A percentile compares a stretch with the other conserved stretches of the same genome.
Conservation (phyloP, 2,113 vertebrate genomes). For the Cathartes aura region DNA sequence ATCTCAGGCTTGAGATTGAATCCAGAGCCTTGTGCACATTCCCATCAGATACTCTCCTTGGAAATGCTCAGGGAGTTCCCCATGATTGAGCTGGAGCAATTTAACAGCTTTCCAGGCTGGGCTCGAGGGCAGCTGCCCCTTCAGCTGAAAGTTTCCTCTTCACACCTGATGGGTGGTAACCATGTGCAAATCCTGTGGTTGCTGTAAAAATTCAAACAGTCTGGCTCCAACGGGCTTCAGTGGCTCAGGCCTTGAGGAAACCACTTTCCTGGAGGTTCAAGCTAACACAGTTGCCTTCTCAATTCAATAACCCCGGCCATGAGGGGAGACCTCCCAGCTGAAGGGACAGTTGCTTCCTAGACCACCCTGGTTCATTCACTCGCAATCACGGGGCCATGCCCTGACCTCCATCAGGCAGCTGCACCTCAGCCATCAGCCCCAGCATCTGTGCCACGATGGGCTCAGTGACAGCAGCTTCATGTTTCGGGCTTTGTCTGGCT, state of each 20-base stretch:
- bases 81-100: background rate
- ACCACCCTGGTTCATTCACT: rapidly evolving
- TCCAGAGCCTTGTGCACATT: background rate
- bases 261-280: background rate
- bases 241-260: background rate
- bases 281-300: background rate
- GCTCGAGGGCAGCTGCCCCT: background rate
- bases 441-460: rapidly evolving
- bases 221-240: background rate
- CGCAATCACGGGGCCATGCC: rapidly evolving
- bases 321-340: background rate
- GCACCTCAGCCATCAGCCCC: background rate
- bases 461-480: background rate
- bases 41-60: background rate
- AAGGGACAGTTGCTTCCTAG: background rate
- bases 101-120: background rate
- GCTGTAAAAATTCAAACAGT: background rate
- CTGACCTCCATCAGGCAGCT: background rate
- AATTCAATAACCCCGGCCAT: rapidly evolving
- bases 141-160: background rate
- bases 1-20: background rate
- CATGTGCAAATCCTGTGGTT: background rate
- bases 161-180: background rate
- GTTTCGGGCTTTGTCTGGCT: background rate
- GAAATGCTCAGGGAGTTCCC: background rate